Evolutionary conservation across 2,113 vertebrate species (phyloP).

Genomic region (Natator depressus): DNA sequence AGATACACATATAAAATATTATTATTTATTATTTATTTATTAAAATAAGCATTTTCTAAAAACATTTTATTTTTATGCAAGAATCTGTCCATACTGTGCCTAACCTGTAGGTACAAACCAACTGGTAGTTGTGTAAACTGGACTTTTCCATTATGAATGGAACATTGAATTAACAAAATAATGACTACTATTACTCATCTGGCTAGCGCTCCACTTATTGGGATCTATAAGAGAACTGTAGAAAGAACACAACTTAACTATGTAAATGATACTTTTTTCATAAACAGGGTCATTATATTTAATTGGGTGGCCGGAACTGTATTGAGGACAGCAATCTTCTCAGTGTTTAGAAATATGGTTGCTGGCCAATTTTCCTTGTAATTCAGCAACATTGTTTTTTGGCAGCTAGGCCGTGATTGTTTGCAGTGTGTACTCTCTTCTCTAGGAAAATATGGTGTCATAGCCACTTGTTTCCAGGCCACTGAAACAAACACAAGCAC

Average conservation of each 20-base stretch:
- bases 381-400: slow-evolving; percentile 49
- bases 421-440: slow-evolving; percentile 11
- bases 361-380: slow-evolving; percentile 53
- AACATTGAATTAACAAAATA: not conserved
- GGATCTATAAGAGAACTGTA: not conserved
- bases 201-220: not conserved
- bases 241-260: not conserved
- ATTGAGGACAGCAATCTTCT: slow-evolving; percentile 32
- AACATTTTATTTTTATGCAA: not conserved
- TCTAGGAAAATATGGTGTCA: slow-evolving; percentile 63
- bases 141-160: fast-evolving
- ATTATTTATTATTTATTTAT: not conserved
- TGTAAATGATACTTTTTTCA: not conserved
- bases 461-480: slow-evolving; percentile 49
- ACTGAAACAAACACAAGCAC: slow-evolving; percentile 49
- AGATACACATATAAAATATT: not conserved
- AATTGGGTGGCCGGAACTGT: slow-evolving; percentile 38
- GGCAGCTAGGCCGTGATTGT: slow-evolving; percentile 21
- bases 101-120: not conserved
- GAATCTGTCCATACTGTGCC: fast-evolving
- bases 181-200: not conserved
- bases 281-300: not conserved
- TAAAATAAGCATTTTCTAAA: not conserved
- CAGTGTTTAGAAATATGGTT: slow-evolving; percentile 49
- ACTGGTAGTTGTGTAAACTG: not conserved